phyloP scores from a whole-genome alignment of 1,140 invertebrate species.

The Leptinotarsa defecta region DNA sequence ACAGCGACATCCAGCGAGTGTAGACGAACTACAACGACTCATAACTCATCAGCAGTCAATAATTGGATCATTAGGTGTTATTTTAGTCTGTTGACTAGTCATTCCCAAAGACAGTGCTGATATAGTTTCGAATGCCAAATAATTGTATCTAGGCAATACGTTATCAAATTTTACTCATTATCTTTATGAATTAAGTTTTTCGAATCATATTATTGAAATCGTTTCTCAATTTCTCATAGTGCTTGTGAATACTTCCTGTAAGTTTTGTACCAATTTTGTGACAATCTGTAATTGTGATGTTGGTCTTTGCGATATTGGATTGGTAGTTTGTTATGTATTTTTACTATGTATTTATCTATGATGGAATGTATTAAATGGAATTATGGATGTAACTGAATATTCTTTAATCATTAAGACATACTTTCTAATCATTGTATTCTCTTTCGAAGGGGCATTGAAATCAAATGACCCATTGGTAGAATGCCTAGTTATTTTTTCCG shows the following conservation, averaged over 20 bases:
- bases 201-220: neutral
- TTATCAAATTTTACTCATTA: conserved; percentile 1
- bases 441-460: too few species aligned
- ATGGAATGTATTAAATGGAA: neutral
- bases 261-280: conserved; percentile 11
- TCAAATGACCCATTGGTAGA: too few species aligned
- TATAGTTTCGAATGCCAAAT: neutral
- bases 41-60: conserved; percentile 6
- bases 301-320: conserved; percentile 23
- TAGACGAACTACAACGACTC: conserved; percentile 42
- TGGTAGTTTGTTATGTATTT: conserved; percentile 18
- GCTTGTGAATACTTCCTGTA: neutral
- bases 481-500: too few species aligned
- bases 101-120: conserved; percentile 22
- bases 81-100: conserved; percentile 22
- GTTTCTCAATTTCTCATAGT: neutral
- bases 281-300: conserved; percentile 21
- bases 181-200: conserved; percentile 1
- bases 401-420: too few species aligned
- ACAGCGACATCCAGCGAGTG: conserved; percentile 53
- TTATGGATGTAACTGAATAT: too few species aligned
- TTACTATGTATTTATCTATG: conserved; percentile 12
- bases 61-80: neutral
- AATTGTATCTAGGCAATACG: neutral
- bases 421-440: too few species aligned